phyloP scores from a whole-genome alignment of 1,140 invertebrate species.

The Gryon sp. region DNA sequence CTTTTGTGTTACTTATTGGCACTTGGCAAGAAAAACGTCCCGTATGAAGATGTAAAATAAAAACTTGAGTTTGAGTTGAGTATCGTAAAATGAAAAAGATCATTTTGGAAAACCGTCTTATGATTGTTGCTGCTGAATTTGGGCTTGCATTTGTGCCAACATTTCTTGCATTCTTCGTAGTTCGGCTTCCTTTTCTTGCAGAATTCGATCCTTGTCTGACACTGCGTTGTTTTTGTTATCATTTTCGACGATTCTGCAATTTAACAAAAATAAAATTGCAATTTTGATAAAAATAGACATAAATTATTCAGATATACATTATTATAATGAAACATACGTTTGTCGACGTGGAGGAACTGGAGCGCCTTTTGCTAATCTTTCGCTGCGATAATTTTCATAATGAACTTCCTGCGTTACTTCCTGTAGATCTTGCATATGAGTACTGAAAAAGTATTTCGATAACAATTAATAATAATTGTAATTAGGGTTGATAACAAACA shows the following conservation, averaged over 20 bases:
- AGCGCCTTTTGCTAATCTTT: conserved; percentile 89
- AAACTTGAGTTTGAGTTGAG: conserved; percentile 1
- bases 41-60: conserved; percentile 34
- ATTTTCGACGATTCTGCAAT: conserved; percentile 70
- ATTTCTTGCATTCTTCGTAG: conserved; percentile 96
- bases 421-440: conserved; percentile 97
- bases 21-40: conserved; percentile 66
- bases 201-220: conserved; percentile 89
- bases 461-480: too few relatives aligned
- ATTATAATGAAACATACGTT: conserved; percentile 80
- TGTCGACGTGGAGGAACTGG: conserved; percentile 85
- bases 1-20: conserved; percentile 55
- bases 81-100: too few relatives aligned
- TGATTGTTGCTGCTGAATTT: conserved; percentile 87
- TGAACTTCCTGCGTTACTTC: conserved; percentile 97
- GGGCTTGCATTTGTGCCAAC: conserved; percentile 95
- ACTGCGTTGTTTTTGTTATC: conserved; percentile 76
- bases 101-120: too few relatives aligned
- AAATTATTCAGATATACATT: not conserved
- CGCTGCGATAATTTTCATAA: conserved; percentile 97
- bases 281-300: conserved; percentile 7
- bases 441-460: too few relatives aligned
- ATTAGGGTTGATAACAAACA: too few relatives aligned
- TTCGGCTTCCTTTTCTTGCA: conserved; percentile 94
- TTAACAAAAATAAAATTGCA: conserved; percentile 6